Base-by-base conservation (phyloP, 2,797 vertebrate species). In the Arnoldichthys spilopterus region DNA sequence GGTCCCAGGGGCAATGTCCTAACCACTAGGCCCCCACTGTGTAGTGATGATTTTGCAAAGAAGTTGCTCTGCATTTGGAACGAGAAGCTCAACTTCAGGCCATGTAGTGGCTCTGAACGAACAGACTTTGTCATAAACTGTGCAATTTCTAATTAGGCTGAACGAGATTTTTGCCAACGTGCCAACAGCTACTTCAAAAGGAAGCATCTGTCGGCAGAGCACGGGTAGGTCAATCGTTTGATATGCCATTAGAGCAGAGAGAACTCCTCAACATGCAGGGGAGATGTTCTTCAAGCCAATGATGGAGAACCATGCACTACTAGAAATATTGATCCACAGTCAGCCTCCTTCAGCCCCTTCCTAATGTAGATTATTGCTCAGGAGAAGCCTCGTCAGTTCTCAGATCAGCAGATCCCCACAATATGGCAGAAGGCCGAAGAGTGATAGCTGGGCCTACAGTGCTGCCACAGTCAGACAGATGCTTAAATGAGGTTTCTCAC, bases 401-500 rank as follows among this genome's bases (percentile, higher is more conserved):
- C 58, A 61, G 26, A 61, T 32, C 58, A 28, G 26, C 56, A 28
- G 56, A 15, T 59, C 56, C 15, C 13, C 12, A 30, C 56, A 59
- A 6, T 9, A 30, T 2, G 4, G 56, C 26, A 13, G 24, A 59
- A 59, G 11, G 6, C 6, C 16, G 28, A 18, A 18, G 58, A 61
- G 15, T 7, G 24, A 4, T 24, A 58, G 22, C 54, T 26, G 22
- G 9, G 24, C 8, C 58, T 61, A 16, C 58, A 30, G 56, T 18
- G 56, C 56, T 59, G 6, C 54, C 28, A 26, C 56, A 15, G 26
- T 6, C 26, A 61, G 58, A 61, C 58, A 18, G 28, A 61, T 1
- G 28, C 58, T 30, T 61, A 61, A 61, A 61, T 32, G 58, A 61
- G 58, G 58, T 61, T 61, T 61, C 58, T 61, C 58, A 61, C 58